phyloP scores from a whole-genome alignment of 2,888 invertebrate species.

The Octodonta nipae region DNA sequence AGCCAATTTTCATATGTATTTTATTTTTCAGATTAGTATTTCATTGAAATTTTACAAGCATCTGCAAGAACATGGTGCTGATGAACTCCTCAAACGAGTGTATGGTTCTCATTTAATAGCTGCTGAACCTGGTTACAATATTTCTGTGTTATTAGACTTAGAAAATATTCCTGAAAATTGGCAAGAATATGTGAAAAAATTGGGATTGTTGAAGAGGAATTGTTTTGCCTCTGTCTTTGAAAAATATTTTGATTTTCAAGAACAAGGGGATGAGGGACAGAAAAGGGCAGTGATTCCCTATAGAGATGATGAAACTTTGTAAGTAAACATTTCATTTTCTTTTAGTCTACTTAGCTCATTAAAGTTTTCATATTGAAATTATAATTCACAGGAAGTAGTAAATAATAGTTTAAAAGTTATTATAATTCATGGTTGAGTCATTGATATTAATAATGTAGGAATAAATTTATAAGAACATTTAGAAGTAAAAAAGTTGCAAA shows the following conservation, averaged over 20 bases:
- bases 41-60: constrained; percentile 97
- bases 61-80: constrained; percentile 94
- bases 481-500: too few species aligned
- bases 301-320: constrained; percentile 97
- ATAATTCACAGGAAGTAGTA: too few species aligned
- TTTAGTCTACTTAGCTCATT: too few species aligned
- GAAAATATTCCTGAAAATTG: constrained; percentile 84
- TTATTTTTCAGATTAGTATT: constrained; percentile 75
- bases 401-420: too few species aligned
- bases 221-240: constrained; percentile 99
- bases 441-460: too few species aligned
- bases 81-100: constrained; percentile 84
- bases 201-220: constrained; percentile 89
- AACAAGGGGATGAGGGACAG: constrained; percentile 78
- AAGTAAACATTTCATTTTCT: too few species aligned
- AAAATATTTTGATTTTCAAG: constrained; percentile 97
- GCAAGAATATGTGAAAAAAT: constrained; percentile 78
- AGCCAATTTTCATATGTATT: neutral
- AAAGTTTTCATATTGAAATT: too few species aligned
- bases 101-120: constrained; percentile 74
- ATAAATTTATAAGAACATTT: too few species aligned
- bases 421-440: too few species aligned
- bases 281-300: constrained; percentile 96
- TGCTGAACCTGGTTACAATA: constrained; percentile 88
- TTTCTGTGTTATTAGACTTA: constrained; percentile 83